phyloP scores from a whole-genome alignment of 2,888 invertebrate species.

The Branchipolynoe longqiensis region DNA sequence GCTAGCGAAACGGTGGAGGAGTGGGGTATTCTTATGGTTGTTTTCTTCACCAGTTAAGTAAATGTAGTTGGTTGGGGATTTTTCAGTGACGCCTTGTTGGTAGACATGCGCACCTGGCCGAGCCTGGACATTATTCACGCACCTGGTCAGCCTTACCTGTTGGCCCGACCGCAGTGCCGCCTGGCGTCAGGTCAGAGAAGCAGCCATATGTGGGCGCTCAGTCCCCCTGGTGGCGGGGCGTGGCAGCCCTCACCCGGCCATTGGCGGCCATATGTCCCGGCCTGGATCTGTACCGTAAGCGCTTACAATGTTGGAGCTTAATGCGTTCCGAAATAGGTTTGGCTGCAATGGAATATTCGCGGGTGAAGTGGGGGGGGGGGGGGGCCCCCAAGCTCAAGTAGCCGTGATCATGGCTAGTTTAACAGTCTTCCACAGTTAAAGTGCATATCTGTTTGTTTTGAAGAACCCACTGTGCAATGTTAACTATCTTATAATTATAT shows the following conservation, averaged over 20 bases:
- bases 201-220: conserved; percentile 38
- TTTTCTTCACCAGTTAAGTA: too few relatives aligned
- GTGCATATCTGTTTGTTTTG: too few relatives aligned
- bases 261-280: conserved; percentile 23
- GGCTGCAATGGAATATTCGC: background rate
- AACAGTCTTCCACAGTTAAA: too few relatives aligned
- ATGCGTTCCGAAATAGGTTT: background rate
- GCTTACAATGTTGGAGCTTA: background rate
- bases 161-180: background rate
- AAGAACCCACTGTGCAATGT: too few relatives aligned
- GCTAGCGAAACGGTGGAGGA: too few relatives aligned
- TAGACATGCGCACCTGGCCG: background rate
- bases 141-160: conserved; percentile 36
- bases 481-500: too few relatives aligned
- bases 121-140: conserved; percentile 18
- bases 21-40: too few relatives aligned
- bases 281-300: background rate
- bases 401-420: too few relatives aligned
- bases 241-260: conserved; percentile 13
- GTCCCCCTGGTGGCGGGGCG: conserved; percentile 8
- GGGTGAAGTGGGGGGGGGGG: background rate
- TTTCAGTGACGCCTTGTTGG: too few relatives aligned
- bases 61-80: too few relatives aligned
- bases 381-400: background rate
- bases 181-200: background rate